Evolutionary conservation across 2,888 invertebrate genomes (phyloP), one percentile per base, ranked within the genome.

Genomic region (Acrobasis repandana): DNA sequence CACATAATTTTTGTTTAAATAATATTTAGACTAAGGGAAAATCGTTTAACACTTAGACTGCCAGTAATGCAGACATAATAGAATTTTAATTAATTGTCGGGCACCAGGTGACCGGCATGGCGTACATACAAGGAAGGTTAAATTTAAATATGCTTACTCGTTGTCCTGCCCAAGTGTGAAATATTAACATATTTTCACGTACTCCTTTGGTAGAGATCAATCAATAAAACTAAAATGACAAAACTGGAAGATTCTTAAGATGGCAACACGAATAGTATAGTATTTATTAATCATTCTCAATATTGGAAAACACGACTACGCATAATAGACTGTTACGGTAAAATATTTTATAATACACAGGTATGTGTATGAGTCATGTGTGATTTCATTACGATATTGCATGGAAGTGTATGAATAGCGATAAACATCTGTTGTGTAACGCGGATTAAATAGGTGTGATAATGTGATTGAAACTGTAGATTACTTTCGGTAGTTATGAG

Each of bases 311-410:
- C 43, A n/a, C 43, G 14, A 43, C 28, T 6, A n/a, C 43, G 10
- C n/a, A 14, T n/a, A 43, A 43, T 43, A n/a, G 11, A 1, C 43
- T 43, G 43, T 43, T 43, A 43, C 43, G 11, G 43, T 43, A n/a
- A 14, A 43, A 43, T 28, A 28, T 28, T 28, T 14, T 43, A 43
- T 14, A 43, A 43, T 38, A 10, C 14, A 6, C 10, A 38, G 38
- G 38, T 38, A 11, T 11, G 10, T 43, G 54, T 54, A 54, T 54
- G 54, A 38, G 16, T 54, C 54, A 38, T 38, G 14, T 50, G 51
- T 54, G 54, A 54, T 38, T 54, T 38, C 8, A 38, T 38, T 38
- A 38, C 38, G 38, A 54, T 54, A 38, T 11, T 20, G 38, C 16
- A 54, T 34, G 34, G 38, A 36, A 54, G 8, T 11, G 38, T 51